These are phyloP conservation scores for Andrena chrysosceles DNA, from an alignment of 2,888 invertebrate genomes.

Conservation along the genomic window DNA sequence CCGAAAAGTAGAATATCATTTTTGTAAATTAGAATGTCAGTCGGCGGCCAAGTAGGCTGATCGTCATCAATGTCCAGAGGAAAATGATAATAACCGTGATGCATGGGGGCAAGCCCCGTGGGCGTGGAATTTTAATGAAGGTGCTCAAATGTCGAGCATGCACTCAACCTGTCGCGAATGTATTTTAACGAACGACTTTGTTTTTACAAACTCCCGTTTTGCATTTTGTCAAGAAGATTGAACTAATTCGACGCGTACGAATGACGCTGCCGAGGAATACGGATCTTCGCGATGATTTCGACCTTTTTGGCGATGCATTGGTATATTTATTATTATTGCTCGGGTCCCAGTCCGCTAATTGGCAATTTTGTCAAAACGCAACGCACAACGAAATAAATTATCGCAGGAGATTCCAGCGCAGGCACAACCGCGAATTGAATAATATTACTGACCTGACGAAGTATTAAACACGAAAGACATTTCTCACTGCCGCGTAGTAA, in stretches of 20 bases:
- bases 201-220: not conserved
- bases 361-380: not conserved
- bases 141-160: not conserved
- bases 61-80: not conserved
- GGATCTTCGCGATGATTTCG: too few relatives aligned
- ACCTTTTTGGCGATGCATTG: not conserved
- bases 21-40: slow-evolving; percentile 2
- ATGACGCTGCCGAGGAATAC: too few relatives aligned
- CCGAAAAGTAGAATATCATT: not conserved
- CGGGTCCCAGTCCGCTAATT: not conserved
- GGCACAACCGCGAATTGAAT: not conserved
- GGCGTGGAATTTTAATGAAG: not conserved
- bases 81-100: slow-evolving; percentile 4
- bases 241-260: not conserved
- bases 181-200: not conserved
- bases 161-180: not conserved
- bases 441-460: not conserved
- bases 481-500: not conserved
- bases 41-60: not conserved
- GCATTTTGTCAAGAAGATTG: not conserved
- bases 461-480: not conserved
- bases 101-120: not conserved
- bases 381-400: not conserved
- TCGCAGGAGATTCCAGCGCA: not conserved
- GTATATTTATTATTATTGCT: not conserved